These are phyloP conservation scores for Hoplostethus mediterraneus DNA, from an alignment of 2,797 vertebrate species.

Conservation along the genomic window DNA sequence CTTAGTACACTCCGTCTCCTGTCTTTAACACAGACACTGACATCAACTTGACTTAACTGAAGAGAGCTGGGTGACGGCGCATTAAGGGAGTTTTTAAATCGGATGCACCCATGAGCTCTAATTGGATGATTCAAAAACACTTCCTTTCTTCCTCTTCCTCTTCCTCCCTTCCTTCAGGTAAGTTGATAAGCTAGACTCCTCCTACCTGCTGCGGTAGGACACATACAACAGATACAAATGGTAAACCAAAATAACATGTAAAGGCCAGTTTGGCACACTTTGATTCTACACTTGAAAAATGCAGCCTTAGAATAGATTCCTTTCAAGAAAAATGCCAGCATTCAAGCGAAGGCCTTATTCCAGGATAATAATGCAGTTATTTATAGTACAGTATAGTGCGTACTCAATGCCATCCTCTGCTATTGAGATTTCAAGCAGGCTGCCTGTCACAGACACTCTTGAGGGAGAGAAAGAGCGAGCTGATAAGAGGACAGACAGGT, in stretches of 20 bases:
- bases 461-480: conserved; percentile 17
- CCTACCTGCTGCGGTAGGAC: not conserved
- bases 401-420: conserved; percentile 40
- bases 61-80: not conserved
- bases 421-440: conserved; percentile 50
- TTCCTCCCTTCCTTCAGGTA: not conserved
- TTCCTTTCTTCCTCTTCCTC: not conserved
- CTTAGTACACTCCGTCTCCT: not conserved
- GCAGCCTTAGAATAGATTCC: conserved; percentile 9
- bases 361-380: conserved; percentile 54
- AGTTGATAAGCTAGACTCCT: not conserved
- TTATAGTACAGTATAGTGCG: conserved; percentile 68
- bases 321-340: conserved; percentile 10
- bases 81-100: not conserved
- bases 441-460: conserved; percentile 53
- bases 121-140: not conserved
- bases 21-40: conserved; percentile 11
- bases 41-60: not conserved
- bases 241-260: not conserved
- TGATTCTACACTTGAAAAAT: conserved; percentile 13
- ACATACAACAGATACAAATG: not conserved
- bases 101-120: conserved; percentile 7
- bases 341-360: conserved; percentile 27
- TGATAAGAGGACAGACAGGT: conserved; percentile 35
- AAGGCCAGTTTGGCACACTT: conserved; percentile 7